These are phyloP conservation scores for Vanacampus margaritifer DNA, from an alignment of 2,113 vertebrate species.

Conservation along the genomic window DNA sequence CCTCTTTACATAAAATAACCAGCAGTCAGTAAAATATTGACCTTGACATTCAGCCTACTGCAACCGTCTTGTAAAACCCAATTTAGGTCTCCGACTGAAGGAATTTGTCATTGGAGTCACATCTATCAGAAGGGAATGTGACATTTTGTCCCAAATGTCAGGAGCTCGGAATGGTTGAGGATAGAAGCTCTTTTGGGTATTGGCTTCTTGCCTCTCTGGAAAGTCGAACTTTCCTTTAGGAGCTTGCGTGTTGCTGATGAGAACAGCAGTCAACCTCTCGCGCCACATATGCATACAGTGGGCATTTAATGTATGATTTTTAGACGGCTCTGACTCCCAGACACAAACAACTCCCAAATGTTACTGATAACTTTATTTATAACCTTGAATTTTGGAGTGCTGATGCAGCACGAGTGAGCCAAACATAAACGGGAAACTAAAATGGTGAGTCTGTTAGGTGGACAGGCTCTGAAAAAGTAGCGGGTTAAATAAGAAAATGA, in stretches of 20 bases:
- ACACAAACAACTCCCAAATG: slow-evolving; percentile 27
- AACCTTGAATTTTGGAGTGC: slow-evolving; percentile 25
- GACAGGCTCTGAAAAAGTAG: not conserved
- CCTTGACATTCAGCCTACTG: slow-evolving; percentile 34
- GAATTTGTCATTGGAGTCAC: slow-evolving; percentile 19
- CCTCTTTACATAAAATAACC: slow-evolving; percentile 50
- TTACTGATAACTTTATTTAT: slow-evolving; percentile 53
- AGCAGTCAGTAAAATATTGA: slow-evolving; percentile 52
- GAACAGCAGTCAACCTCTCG: slow-evolving; percentile 46
- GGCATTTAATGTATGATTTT: slow-evolving; percentile 21
- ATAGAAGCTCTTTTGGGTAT: slow-evolving; percentile 43
- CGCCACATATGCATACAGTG: slow-evolving; percentile 28
- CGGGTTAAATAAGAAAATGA: not conserved
- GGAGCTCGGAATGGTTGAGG: slow-evolving; percentile 21
- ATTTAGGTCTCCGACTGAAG: slow-evolving; percentile 32
- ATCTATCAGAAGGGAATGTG: slow-evolving; percentile 57
- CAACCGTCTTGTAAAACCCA: slow-evolving; percentile 58
- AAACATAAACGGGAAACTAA: not conserved
- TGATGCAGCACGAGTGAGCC: slow-evolving; percentile 21
- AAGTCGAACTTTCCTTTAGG: slow-evolving; percentile 38
- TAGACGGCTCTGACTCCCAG: slow-evolving; percentile 44
- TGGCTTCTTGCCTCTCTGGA: slow-evolving; percentile 22
- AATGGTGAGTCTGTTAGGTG: not conserved
- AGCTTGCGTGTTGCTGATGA: slow-evolving; percentile 50
- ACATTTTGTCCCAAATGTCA: slow-evolving; percentile 48